Evolutionary conservation across 2,113 vertebrate species (phyloP), one percentile per base, ranked within the genome.

Genomic region (Hiodon tergisus): DNA sequence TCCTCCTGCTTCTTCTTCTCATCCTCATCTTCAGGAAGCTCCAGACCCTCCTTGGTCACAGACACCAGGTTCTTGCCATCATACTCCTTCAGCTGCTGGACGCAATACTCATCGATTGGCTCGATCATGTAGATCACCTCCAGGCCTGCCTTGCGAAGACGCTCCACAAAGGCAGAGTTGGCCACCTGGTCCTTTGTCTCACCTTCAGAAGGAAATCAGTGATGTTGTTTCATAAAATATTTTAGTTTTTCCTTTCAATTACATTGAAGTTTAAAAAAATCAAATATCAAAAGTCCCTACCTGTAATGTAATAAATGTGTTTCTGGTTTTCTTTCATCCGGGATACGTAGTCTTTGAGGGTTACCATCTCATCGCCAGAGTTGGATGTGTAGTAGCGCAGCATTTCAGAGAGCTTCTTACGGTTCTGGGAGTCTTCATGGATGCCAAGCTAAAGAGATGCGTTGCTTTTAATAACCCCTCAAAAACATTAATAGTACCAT

Each of bases 101-200:
- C 93, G 1, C 93, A 94, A 71, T 93, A 94, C 1, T 93, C 93
- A 51, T 94, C 93, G 3, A 94, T 94, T 0, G 93, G 93, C 77
- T 94, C 92, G 0, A 93, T 93, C 93, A 94, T 94, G 50, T 94
- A 94, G 71, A 94, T 92, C 58, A 94, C 93, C 4, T 94, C 93
- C 48, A 94, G 80, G 8, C 92, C 91, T 0, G 92, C 92, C 17
- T 94, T 94, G 66, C 92, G 88, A 0, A 94, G 91, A 0, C 89
- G 88, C 65, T 94, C 93, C 83, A 94, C 93, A 2, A 94, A 94
- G 17, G 91, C 93, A 0, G 92, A 94, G 80, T 94, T 93, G 1
- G 92, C 91, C 3, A 94, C 93, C 75, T 94, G 92, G 68, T 93
- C 93, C 80, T 94, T 94, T 4, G 92, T 93, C 82, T 94, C 92